Conservation (phyloP, 2,113 vertebrate genomes). For the Platysternon megacephalum region DNA sequence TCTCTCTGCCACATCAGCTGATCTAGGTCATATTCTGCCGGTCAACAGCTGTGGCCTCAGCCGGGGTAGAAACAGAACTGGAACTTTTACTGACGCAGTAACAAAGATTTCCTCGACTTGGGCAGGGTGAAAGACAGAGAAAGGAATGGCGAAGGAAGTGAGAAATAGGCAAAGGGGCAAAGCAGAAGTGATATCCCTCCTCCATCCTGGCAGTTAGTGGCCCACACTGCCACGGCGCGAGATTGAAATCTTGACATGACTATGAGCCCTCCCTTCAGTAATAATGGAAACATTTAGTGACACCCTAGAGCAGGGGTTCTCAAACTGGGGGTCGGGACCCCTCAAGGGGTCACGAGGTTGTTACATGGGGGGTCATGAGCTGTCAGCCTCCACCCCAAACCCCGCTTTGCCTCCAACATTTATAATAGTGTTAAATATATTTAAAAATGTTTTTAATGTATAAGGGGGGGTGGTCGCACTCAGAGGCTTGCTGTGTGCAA, state of each 20-base stretch:
- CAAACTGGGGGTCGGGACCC: no score
- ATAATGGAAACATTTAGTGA: not conserved
- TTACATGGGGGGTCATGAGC: no score
- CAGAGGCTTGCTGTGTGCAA: no score
- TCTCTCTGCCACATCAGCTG: constrained; percentile 22
- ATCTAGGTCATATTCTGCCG: constrained; percentile 47
- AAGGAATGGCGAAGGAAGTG: not conserved
- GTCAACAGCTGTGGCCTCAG: constrained; percentile 18
- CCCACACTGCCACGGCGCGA: not conserved
- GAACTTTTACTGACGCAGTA: not conserved
- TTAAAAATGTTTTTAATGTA: no score
- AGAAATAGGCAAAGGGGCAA: not conserved
- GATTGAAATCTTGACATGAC: not conserved
- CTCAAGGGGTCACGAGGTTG: no score
- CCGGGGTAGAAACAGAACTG: not conserved
- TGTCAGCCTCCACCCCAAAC: no score
- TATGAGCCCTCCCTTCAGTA: not conserved
- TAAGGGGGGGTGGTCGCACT: no score
- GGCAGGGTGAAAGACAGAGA: not conserved
- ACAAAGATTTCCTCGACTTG: not conserved
- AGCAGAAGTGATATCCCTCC: fast-evolving
- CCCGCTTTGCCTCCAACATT: no score
- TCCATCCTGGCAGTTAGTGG: not conserved
- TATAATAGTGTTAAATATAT: no score
- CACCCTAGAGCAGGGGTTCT: no score